Evolutionary conservation across 2,797 vertebrate genomes (phyloP).

Genomic region (Typhlichthys subterraneus): DNA sequence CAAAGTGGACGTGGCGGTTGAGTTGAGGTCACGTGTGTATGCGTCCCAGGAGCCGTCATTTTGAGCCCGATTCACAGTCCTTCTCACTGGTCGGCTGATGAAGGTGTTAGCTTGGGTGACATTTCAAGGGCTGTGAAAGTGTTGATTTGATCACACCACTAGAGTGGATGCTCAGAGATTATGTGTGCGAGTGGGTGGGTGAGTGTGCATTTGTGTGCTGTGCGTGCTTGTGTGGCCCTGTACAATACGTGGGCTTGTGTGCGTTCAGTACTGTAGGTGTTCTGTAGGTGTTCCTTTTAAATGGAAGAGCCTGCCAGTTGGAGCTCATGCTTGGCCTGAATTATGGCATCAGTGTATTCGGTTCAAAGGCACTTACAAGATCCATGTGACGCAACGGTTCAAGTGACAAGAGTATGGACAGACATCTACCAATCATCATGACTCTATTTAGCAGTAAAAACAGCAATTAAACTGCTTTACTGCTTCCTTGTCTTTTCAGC

Average conservation of each 20-base stretch:
- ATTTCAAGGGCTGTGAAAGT: slow-evolving; percentile 58
- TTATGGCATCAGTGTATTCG: slow-evolving; percentile 7
- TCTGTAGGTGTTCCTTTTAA: slow-evolving; percentile 4
- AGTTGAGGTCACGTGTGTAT: slow-evolving; percentile 18
- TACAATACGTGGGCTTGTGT: background rate
- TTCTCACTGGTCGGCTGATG: slow-evolving; percentile 33
- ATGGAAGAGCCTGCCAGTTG: slow-evolving; percentile 5
- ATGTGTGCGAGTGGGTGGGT: background rate
- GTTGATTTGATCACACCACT: slow-evolving; percentile 55
- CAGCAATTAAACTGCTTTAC: slow-evolving; percentile 8
- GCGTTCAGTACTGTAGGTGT: slow-evolving; percentile 6
- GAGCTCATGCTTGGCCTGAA: slow-evolving; percentile 8
- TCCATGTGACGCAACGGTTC: background rate
- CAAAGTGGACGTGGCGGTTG: background rate
- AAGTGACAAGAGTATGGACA: background rate
- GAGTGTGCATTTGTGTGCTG: slow-evolving; percentile 4
- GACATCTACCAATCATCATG: background rate
- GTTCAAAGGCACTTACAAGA: background rate
- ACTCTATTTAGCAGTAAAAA: slow-evolving; percentile 3
- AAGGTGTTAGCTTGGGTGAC: slow-evolving; percentile 38
- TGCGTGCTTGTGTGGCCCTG: slow-evolving; percentile 4
- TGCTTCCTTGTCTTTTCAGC: slow-evolving; percentile 70
- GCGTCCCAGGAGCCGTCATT: slow-evolving; percentile 29
- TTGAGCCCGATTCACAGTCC: slow-evolving; percentile 33
- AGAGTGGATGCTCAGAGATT: slow-evolving; percentile 29